These are phyloP conservation scores for Nyleta sp. DNA, from an alignment of 2,888 invertebrate genomes.

Conservation along the genomic window DNA sequence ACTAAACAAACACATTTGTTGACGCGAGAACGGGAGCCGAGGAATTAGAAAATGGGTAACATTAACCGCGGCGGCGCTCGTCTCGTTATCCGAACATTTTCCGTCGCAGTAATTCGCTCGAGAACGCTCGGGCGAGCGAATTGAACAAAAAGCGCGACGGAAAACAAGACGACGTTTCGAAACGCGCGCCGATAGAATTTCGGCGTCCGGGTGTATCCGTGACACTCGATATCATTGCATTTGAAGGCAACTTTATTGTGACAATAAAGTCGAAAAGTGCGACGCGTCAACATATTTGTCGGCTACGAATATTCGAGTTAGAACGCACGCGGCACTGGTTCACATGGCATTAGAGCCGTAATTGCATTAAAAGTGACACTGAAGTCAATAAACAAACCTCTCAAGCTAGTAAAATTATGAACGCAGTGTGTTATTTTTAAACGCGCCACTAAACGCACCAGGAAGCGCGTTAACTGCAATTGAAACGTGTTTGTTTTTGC, in stretches of 20 bases:
- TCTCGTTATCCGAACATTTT: too few species aligned
- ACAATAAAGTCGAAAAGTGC: constrained; percentile 40
- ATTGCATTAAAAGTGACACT: constrained; percentile 66
- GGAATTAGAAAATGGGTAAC: too few species aligned
- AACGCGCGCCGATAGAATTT: too few species aligned
- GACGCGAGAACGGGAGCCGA: neutral
- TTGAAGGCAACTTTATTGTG: constrained; percentile 59
- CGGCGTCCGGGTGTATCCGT: constrained; percentile 2
- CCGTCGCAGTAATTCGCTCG: too few species aligned
- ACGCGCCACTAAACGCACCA: constrained; percentile 43
- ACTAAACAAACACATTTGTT: constrained; percentile 36
- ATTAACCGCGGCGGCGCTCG: too few species aligned
- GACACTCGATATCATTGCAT: constrained; percentile 52
- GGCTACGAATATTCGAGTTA: constrained; percentile 32
- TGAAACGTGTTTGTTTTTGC: constrained; percentile 19
- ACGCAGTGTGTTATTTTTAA: constrained; percentile 58
- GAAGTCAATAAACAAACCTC: constrained; percentile 64
- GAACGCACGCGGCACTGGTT: constrained; percentile 44
- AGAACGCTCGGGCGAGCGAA: too few species aligned
- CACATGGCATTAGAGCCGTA: constrained; percentile 59
- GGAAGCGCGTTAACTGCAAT: constrained; percentile 46
- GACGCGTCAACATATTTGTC: constrained; percentile 52
- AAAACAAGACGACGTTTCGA: too few species aligned
- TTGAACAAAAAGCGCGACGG: too few species aligned
- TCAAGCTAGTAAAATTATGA: constrained; percentile 59